Evolutionary conservation across 2,113 vertebrate genomes (phyloP).

Genomic region (Lagopus leucura): DNA sequence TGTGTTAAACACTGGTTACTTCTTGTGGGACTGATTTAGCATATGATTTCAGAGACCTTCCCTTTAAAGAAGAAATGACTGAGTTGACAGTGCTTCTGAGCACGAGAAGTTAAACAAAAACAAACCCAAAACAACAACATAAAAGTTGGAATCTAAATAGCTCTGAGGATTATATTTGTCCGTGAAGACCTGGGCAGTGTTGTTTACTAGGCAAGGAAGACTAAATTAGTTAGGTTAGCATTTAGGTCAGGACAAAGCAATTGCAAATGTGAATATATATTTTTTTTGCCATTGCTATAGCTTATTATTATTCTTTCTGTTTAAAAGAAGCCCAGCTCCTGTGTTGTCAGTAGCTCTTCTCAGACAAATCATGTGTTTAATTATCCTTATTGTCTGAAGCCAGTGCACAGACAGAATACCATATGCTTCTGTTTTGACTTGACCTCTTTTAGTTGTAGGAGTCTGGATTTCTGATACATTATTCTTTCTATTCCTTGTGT

Average conservation of each 20-base stretch:
- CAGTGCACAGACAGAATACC: slow-evolving; percentile 40
- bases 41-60: slow-evolving; percentile 6
- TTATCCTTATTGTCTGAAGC: slow-evolving; percentile 61
- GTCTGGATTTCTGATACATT: slow-evolving; percentile 10
- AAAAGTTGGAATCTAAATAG: not conserved
- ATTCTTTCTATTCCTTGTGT: not conserved
- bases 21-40: slow-evolving; percentile 17
- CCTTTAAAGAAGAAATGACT: slow-evolving; percentile 2
- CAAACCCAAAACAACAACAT: not conserved
- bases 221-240: not conserved
- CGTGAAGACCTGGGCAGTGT: not conserved
- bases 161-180: not conserved
- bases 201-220: not conserved
- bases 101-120: not conserved
- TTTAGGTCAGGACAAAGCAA: not conserved
- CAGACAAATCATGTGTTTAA: slow-evolving; percentile 49
- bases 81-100: not conserved
- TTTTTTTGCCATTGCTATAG: not conserved
- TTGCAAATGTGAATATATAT: not conserved
- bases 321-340: not conserved
- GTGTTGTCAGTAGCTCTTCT: slow-evolving; percentile 22
- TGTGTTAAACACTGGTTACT: slow-evolving; percentile 30
- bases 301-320: not conserved
- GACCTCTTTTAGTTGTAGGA: slow-evolving; percentile 47
- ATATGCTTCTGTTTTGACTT: slow-evolving; percentile 67